Base-by-base conservation (phyloP, 35 echinoderm and acorn worm genomes). In the Nesometra sesokonis region DNA sequence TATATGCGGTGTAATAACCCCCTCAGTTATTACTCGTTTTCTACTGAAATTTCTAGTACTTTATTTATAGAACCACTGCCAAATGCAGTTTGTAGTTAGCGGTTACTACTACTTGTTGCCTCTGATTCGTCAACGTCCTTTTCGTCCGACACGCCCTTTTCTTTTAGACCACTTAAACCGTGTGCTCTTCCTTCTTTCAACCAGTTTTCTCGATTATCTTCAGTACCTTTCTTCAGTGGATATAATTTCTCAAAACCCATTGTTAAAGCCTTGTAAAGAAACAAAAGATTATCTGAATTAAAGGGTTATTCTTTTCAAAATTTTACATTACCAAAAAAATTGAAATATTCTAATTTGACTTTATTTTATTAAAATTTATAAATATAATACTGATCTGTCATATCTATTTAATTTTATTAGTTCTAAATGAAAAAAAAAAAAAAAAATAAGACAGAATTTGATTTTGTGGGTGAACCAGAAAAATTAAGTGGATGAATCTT, bases 81-180 rank as follows among this genome's bases (percentile, higher is more conserved):
- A 67, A 67, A 67, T 67, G 52, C 52, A 67, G 52, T 67, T 2
- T 27, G 21, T 11, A 67, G 52, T 67, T 27, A 67, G 52, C 21
- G 52, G 0, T 67, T 67, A 27, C 52, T 67, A 27, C 52, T 67
- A 27, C 52, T 77, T 33, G 78, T 33, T 0, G 94, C 85, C 76
- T 97, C 94, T 8, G 95, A 91, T 82, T 97, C 95, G 47, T 97
- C 95, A 37, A 97, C 91, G 33, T 97, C 95, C 43, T 97, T 97
- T 84, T 97, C 95, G 11, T 93, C 92, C 0, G 88, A 36, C 37
- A 80, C 85, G 0, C 35, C 83, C 37, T 88, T 86, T 37, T 86
- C 86, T 30, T 91, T 83, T 13, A 47, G 79, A 33, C 79, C 32
- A 11, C 87, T 37, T 94, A 89, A 36, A 80, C 76, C 81, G 86